A percentile compares a stretch with the other conserved stretches of the same genome.
These are phyloP conservation scores for Aphis gossypii DNA, from an alignment of 1,140 invertebrate species.

Conservation along the genomic window DNA sequence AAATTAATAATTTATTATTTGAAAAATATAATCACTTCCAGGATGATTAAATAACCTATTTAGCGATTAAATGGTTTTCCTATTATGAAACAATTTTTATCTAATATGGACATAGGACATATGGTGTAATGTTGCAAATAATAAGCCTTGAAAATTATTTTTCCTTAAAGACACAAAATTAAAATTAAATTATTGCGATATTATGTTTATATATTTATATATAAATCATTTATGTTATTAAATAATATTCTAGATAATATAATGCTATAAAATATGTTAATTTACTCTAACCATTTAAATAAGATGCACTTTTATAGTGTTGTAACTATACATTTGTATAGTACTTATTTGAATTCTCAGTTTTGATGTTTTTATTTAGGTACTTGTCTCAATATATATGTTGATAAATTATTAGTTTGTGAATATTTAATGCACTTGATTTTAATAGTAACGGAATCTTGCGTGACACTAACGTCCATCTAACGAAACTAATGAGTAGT, in stretches of 20 bases:
- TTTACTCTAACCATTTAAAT: background rate
- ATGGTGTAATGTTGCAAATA: background rate
- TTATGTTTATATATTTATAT: background rate
- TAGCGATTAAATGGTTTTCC: background rate
- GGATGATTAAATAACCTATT: background rate
- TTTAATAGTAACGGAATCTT: slow-evolving; percentile 31
- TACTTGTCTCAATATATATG: background rate
- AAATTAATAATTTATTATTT: background rate
- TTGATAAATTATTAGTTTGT: background rate
- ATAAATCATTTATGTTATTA: background rate
- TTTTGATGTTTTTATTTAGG: background rate
- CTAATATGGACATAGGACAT: background rate
- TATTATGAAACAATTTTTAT: background rate
- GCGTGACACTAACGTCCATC: slow-evolving; percentile 36
- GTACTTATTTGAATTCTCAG: background rate
- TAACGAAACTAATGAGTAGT: slow-evolving; percentile 5
- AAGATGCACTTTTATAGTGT: background rate
- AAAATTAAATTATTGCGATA: background rate
- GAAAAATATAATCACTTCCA: background rate
- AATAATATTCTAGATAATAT: background rate
- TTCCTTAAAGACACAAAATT: background rate
- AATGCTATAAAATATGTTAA: background rate
- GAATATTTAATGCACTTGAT: slow-evolving; percentile 17
- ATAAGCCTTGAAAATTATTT: slow-evolving; percentile 3
- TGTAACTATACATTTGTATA: background rate